Base-by-base conservation (phyloP, 2,888 invertebrate genomes). In the Penaeus monodon region DNA sequence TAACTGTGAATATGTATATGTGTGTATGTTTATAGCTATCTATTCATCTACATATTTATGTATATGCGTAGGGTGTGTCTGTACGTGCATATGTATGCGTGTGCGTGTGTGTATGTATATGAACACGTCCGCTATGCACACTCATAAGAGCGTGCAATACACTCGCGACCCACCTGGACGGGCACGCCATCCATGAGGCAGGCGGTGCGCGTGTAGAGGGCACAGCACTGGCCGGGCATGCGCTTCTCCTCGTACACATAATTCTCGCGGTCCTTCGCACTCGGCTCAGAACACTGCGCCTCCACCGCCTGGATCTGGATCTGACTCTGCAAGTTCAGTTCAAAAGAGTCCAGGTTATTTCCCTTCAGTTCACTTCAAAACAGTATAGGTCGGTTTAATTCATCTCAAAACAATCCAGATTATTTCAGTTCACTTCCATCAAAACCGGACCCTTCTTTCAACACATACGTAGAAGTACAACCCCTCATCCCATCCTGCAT, bases 231-330 rank as follows among this genome's bases (percentile, higher is more conserved):
- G 70, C 63, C 84, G 12, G 85, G 81, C 3, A 77, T 64, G 17
- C 65, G 29, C 24, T 33, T 81, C 10, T 65, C 83, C 49, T 85
- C 76, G 84, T 82, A 90, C 17, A 73, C 64, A 73, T 89, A 90
- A 3, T 74, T 66, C 24, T 57, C 74, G 29, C 66, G 64, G 22
- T 90, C 90, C 44, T 89, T 88, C 20, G 78, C 87, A 1, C 79
- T 84, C 77, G 90, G 90, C n/a, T 74, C 77, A 17, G 57, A n/a
- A 64, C 90, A 90, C 78, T 88, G 87, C 33, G 66, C 87, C 74
- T 88, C 88, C 27, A 83, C 88, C 10, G 88, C 88, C 64, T 84
- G 79, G 22, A 88, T 85, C 63, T 90, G 88, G 44, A 90, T 88
- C 70, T 88, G 86, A 27, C 83, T 73, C 90, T 90, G 80, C 14